Evolutionary conservation across 2,797 vertebrate genomes (phyloP).

Genomic region (Babyrousa celebensis): DNA sequence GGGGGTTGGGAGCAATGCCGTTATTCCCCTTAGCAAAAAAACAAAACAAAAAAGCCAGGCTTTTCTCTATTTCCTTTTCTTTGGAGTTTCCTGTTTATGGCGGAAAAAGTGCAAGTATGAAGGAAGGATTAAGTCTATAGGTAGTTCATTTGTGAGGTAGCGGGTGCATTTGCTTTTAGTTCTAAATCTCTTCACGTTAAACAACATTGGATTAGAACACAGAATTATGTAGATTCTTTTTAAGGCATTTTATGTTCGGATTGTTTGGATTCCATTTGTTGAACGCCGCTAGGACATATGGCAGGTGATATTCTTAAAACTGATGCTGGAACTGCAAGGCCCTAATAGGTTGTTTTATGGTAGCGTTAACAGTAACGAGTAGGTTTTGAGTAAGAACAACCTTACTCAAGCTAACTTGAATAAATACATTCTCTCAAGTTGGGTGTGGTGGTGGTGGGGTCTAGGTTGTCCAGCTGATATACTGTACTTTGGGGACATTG

Average conservation of each 20-base stretch:
- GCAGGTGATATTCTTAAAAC: constrained; percentile 57
- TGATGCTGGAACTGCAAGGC: constrained; percentile 34
- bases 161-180: constrained; percentile 46
- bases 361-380: constrained; percentile 29
- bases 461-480: background rate
- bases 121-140: constrained; percentile 46
- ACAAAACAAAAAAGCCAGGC: background rate
- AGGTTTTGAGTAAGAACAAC: constrained; percentile 44
- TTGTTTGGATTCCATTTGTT: constrained; percentile 65
- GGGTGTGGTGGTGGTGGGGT: constrained; percentile 18
- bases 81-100: constrained; percentile 73
- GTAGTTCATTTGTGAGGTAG: constrained; percentile 50
- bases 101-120: constrained; percentile 66
- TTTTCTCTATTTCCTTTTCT: constrained; percentile 56
- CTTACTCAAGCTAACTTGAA: constrained; percentile 36
- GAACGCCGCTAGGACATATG: constrained; percentile 29
- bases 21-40: constrained; percentile 67
- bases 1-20: constrained; percentile 47
- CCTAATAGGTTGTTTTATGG: constrained; percentile 38
- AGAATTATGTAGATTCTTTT: background rate
- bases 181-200: background rate
- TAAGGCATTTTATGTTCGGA: constrained; percentile 15
- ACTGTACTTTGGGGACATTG: constrained; percentile 1
- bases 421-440: constrained; percentile 23
- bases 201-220: background rate